phyloP scores from a whole-genome alignment of 2,113 vertebrate species.

The Podilymbus podiceps region DNA sequence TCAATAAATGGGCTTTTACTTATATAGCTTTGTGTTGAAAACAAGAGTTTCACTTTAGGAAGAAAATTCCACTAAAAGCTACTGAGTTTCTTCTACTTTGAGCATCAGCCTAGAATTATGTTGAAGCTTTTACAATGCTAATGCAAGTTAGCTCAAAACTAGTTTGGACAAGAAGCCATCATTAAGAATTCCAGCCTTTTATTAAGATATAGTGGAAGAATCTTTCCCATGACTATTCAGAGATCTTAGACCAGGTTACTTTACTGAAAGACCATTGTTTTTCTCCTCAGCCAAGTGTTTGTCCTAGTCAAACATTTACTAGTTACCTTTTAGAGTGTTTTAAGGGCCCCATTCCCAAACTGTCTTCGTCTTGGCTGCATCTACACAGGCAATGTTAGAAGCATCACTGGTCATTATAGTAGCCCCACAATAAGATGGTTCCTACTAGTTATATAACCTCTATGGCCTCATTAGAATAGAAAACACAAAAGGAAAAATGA shows the following conservation, averaged over 20 bases:
- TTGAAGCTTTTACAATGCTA: not conserved
- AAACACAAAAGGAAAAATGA: not conserved
- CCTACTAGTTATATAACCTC: not conserved
- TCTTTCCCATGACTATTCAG: not conserved
- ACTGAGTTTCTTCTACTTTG: not conserved
- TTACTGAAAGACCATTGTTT: not conserved
- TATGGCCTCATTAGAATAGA: not conserved
- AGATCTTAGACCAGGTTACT: not conserved
- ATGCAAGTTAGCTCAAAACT: not conserved
- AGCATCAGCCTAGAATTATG: not conserved
- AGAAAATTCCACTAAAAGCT: not conserved
- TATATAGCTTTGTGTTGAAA: not conserved
- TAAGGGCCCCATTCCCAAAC: not conserved
- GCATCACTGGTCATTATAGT: not conserved
- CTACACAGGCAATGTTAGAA: not conserved
- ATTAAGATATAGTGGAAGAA: not conserved
- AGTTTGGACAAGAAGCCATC: not conserved
- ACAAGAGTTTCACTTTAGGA: not conserved
- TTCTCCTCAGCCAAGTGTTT: not conserved
- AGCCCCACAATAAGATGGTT: not conserved
- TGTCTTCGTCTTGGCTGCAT: not conserved
- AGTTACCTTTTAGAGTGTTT: not conserved
- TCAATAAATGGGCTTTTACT: not conserved
- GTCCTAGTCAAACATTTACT: constrained; percentile 32
- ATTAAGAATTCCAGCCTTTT: not conserved